phyloP scores from a whole-genome alignment of 2,113 vertebrate genomes.

The Mirza zaza region DNA sequence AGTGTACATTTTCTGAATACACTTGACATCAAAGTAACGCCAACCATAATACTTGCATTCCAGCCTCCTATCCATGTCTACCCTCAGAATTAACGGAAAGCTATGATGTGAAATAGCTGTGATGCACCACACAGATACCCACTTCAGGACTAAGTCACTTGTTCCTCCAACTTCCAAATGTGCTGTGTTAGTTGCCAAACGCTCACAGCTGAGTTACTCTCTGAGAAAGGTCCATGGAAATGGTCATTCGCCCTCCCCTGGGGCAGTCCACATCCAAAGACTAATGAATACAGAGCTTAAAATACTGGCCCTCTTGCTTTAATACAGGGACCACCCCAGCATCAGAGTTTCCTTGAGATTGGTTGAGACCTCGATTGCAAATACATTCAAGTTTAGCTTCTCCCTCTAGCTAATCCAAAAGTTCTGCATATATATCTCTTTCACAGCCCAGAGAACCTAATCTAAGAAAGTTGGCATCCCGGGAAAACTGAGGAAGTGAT shows the following conservation, averaged over 20 bases:
- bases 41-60: not conserved
- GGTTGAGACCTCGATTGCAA: not conserved
- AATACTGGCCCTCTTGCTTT: not conserved
- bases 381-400: not conserved
- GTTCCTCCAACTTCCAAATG: not conserved
- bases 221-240: not conserved
- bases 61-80: not conserved
- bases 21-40: not conserved
- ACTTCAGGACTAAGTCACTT: not conserved
- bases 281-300: not conserved
- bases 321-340: not conserved
- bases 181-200: not conserved
- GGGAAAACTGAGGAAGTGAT: not conserved
- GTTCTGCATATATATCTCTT: not conserved
- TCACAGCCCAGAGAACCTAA: not conserved
- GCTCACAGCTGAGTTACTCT: not conserved
- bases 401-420: not conserved
- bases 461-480: not conserved
- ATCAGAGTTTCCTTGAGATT: not conserved
- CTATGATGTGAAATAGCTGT: not conserved
- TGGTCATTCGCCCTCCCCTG: not conserved
- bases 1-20: not conserved
- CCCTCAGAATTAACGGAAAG: not conserved
- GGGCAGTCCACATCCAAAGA: not conserved
- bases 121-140: accelerated